Evolutionary conservation across 2,888 invertebrate species (phyloP).

Genomic region (Trachelus iudaicus): DNA sequence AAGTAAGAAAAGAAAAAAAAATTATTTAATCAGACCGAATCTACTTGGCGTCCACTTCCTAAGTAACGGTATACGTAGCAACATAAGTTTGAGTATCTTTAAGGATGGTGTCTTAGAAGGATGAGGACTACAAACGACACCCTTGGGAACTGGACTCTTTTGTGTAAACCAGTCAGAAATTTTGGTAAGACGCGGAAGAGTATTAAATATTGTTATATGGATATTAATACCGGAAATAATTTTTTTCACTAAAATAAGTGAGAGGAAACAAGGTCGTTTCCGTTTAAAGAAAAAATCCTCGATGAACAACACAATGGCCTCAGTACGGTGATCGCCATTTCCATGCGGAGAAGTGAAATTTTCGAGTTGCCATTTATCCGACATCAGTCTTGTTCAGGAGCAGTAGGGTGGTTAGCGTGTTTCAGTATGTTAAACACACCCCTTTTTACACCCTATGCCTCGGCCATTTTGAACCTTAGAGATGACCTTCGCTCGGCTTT

Average conservation of each 20-base stretch:
- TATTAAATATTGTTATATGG: neutral
- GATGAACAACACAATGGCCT: neutral
- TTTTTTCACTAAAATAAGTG: neutral
- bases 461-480: neutral
- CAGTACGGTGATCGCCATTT: neutral
- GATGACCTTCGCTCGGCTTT: constrained; percentile 1
- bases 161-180: neutral
- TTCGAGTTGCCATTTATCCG: neutral
- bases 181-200: neutral
- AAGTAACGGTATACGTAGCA: neutral
- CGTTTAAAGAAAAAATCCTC: neutral
- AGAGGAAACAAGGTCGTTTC: neutral
- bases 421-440: constrained; percentile 4
- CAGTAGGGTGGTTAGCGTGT: constrained; percentile 1
- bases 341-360: neutral
- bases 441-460: neutral
- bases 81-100: neutral
- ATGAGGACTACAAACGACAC: neutral
- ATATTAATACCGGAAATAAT: neutral
- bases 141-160: neutral
- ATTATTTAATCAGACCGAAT: neutral
- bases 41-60: neutral
- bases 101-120: neutral
- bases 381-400: neutral
- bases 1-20: neutral